Evolutionary conservation across 2,888 invertebrate genomes (phyloP).

Genomic region (Amphipoea oculea): DNA sequence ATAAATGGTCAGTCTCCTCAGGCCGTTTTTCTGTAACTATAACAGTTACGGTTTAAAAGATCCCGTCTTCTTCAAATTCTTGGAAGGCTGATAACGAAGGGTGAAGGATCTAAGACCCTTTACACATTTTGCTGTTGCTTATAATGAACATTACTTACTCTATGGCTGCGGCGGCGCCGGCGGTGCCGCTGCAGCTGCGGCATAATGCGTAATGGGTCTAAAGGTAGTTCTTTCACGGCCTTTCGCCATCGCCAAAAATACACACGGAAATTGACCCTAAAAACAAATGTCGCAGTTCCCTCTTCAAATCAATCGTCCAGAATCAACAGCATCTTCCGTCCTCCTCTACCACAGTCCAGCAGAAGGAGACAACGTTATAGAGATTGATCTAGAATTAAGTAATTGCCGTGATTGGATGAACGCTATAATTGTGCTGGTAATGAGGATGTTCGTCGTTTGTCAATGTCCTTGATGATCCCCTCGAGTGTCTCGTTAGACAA

Average conservation of each 20-base stretch:
- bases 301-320: constrained; percentile 18
- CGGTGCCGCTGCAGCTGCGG: no score
- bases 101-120: no score
- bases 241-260: background rate
- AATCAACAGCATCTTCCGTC: constrained; percentile 9
- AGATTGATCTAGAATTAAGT: constrained; percentile 48
- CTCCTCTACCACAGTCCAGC: background rate
- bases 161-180: no score
- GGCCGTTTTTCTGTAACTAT: no score
- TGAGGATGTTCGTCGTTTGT: constrained; percentile 71
- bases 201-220: no score
- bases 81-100: no score
- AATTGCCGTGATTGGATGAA: constrained; percentile 68
- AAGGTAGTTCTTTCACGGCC: no score
- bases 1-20: no score
- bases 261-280: constrained; percentile 18
- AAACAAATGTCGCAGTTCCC: constrained; percentile 31
- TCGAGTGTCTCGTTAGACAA: constrained; percentile 3
- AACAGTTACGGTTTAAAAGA: no score
- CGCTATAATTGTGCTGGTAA: constrained; percentile 70
- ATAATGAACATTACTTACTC: no score
- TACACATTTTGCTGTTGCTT: no score
- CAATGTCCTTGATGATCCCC: constrained; percentile 49
- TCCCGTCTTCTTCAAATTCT: no score
- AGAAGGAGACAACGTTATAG: constrained; percentile 10